Conservation (phyloP, 1,140 invertebrate genomes). For the Brachionus koreanus region DNA sequence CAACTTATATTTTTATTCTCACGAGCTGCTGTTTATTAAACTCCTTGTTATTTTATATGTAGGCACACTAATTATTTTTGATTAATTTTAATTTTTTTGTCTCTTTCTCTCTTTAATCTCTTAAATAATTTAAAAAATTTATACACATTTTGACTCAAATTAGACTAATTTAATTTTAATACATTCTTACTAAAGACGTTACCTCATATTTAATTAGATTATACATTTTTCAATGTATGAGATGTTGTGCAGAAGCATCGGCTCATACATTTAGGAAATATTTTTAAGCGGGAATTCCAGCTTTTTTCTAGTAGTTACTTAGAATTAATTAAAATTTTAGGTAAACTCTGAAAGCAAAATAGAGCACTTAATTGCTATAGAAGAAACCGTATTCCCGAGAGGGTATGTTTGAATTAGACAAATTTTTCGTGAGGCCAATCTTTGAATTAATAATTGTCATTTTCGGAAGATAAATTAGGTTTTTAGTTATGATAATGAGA, state of each 20-base stretch:
- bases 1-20: neutral
- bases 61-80: neutral
- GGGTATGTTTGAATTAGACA: neutral
- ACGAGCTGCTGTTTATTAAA: neutral
- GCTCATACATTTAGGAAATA: neutral
- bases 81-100: neutral
- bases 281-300: neutral
- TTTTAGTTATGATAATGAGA: neutral
- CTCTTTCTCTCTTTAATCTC: neutral
- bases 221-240: neutral
- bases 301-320: neutral
- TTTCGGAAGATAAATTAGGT: neutral
- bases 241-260: neutral
- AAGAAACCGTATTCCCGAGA: neutral
- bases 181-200: neutral
- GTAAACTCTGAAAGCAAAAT: neutral
- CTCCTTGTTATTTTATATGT: neutral
- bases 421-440: neutral
- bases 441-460: neutral
- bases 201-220: neutral
- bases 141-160: neutral
- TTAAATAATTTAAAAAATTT: neutral
- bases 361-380: neutral
- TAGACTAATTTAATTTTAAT: neutral
- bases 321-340: neutral